These are phyloP conservation scores for Montipora capricornis DNA, from an alignment of 64 coral and sea anemone species.

Conservation along the genomic window DNA sequence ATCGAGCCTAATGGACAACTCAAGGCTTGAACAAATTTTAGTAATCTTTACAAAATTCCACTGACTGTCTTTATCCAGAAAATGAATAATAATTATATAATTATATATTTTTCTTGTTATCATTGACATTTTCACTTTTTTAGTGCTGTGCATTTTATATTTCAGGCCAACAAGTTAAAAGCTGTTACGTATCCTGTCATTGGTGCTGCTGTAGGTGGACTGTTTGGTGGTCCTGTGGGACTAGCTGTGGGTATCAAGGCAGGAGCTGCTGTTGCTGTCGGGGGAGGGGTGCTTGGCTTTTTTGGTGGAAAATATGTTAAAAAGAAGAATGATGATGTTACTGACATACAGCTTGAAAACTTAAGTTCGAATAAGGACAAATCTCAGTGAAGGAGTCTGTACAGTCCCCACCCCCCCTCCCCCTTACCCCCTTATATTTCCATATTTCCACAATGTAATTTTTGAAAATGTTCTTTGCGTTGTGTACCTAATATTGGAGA, in stretches of 20 bases:
- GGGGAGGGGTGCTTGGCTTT: conserved; percentile 77
- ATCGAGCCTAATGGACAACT: too few species aligned
- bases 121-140: background rate
- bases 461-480: too few species aligned
- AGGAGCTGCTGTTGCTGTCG: conserved; percentile 77
- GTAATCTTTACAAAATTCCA: too few species aligned
- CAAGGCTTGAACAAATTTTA: too few species aligned
- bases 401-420: too few species aligned
- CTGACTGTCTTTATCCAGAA: too few species aligned
- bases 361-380: conserved; percentile 77
- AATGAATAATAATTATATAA: too few species aligned
- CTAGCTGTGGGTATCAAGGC: conserved; percentile 80
- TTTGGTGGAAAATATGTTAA: conserved; percentile 78
- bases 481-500: too few species aligned
- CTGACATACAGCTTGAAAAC: conserved; percentile 89
- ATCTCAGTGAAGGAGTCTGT: background rate
- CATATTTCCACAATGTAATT: too few species aligned
- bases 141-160: background rate
- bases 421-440: too few species aligned
- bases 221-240: conserved; percentile 81
- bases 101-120: too few species aligned
- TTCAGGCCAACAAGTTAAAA: conserved; percentile 86
- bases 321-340: conserved; percentile 61
- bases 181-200: conserved; percentile 74
- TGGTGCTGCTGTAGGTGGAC: conserved; percentile 77